These are phyloP conservation scores for Phortica variegata DNA, from an alignment of 1,140 invertebrate genomes.

Conservation along the genomic window DNA sequence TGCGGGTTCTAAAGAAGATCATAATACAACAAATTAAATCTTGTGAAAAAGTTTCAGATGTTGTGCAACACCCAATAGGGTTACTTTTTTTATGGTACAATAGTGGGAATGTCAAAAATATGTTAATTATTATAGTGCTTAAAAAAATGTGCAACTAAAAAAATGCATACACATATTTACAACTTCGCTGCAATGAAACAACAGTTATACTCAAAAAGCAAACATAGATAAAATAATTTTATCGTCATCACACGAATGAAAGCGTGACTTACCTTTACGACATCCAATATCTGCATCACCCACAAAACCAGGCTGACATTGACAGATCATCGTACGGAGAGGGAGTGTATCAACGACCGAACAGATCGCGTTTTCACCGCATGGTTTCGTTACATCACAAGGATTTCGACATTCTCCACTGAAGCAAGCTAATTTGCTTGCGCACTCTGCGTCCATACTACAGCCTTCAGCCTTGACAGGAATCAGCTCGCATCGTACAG, in stretches of 20 bases:
- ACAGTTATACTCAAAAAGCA: constrained; percentile 39
- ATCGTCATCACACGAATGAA: background rate
- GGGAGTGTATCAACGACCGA: constrained; percentile 81
- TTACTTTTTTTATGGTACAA: too few species aligned
- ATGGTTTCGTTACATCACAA: constrained; percentile 76
- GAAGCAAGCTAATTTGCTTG: constrained; percentile 81
- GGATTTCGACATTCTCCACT: constrained; percentile 79
- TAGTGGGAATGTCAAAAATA: too few species aligned
- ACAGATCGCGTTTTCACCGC: constrained; percentile 77
- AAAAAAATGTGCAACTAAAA: background rate
- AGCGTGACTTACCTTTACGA: constrained; percentile 65
- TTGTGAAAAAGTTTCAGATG: too few species aligned
- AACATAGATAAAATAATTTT: constrained; percentile 11
- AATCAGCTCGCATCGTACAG: constrained; percentile 65
- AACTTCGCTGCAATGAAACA: constrained; percentile 42
- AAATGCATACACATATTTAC: constrained; percentile 13
- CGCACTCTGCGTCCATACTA: constrained; percentile 78
- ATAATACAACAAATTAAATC: too few species aligned
- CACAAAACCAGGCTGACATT: constrained; percentile 76
- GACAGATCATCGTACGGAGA: constrained; percentile 82
- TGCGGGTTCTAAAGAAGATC: constrained; percentile 54
- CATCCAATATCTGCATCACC: constrained; percentile 84
- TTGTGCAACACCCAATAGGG: too few species aligned
- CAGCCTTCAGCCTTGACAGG: constrained; percentile 68
- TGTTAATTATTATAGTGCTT: background rate